Percentiles rank a stretch among this genome's conserved stretches.
These are phyloP conservation scores for Microtus pennsylvanicus DNA, from an alignment of 2,113 vertebrate species.

Conservation along the genomic window DNA sequence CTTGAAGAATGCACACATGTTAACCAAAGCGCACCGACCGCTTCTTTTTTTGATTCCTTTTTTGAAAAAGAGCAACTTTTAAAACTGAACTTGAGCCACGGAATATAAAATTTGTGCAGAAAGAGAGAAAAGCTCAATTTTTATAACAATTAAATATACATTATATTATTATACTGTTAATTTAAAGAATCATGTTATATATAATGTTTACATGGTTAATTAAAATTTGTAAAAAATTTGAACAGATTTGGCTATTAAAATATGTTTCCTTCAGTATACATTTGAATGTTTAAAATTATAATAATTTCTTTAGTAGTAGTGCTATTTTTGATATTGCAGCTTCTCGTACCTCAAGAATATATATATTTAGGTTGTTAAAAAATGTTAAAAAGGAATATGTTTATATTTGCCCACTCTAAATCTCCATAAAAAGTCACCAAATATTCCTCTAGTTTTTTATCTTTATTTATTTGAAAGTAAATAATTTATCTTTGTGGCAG, in stretches of 20 bases:
- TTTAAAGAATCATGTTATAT: conserved; percentile 9
- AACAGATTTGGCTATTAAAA: conserved; percentile 46
- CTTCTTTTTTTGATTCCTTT: conserved; percentile 79
- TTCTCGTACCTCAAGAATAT: background rate
- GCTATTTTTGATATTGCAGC: conserved; percentile 23
- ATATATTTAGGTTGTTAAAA: conserved; percentile 37
- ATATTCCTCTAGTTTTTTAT: conserved; percentile 59
- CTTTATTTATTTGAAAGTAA: conserved; percentile 75
- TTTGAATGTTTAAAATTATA: conserved; percentile 48
- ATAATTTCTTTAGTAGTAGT: conserved; percentile 52
- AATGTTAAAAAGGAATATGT: conserved; percentile 36
- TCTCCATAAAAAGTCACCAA: conserved; percentile 38
- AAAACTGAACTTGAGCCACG: conserved; percentile 80
- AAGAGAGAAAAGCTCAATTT: conserved; percentile 70
- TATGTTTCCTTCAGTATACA: conserved; percentile 58
- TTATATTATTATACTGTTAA: conserved; percentile 70
- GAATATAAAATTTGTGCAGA: conserved; percentile 73
- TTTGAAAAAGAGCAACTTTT: conserved; percentile 78
- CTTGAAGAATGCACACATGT: conserved; percentile 73
- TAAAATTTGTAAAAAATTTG: conserved; percentile 56
- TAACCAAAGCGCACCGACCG: conserved; percentile 74
- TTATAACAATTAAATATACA: conserved; percentile 81
- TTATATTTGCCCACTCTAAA: background rate
- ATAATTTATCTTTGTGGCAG: conserved; percentile 65
- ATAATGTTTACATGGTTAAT: conserved; percentile 6